These are phyloP conservation scores for Bactericera cockerelli DNA, from an alignment of 1,140 invertebrate species.

Conservation along the genomic window DNA sequence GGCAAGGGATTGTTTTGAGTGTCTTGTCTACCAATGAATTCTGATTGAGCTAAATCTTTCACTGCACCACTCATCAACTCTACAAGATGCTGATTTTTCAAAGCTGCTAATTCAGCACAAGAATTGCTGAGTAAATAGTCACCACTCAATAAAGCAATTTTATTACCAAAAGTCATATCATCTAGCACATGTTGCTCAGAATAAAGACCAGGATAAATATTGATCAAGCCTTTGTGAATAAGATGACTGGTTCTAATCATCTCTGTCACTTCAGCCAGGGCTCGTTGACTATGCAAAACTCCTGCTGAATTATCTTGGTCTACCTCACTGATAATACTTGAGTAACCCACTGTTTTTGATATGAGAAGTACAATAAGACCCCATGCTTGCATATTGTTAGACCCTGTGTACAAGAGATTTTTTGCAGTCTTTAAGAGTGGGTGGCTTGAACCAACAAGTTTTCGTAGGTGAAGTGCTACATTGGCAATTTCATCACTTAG, in stretches of 20 bases:
- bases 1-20: conserved; percentile 69
- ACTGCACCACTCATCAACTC: too few species aligned
- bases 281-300: conserved; percentile 66
- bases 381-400: conserved; percentile 84
- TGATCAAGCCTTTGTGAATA: conserved; percentile 80
- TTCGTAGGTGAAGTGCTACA: conserved; percentile 77
- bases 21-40: conserved; percentile 69
- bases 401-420: conserved; percentile 74
- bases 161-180: conserved; percentile 87
- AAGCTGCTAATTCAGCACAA: conserved; percentile 65
- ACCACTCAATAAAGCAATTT: conserved; percentile 81
- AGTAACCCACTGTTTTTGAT: conserved; percentile 43
- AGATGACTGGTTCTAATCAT: conserved; percentile 95
- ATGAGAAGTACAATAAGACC: conserved; percentile 79
- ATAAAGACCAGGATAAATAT: conserved; percentile 46
- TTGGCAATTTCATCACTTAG: too few species aligned
- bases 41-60: conserved; percentile 75
- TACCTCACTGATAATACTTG: conserved; percentile 41
- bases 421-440: conserved; percentile 85
- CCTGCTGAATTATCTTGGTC: conserved; percentile 70
- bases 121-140: conserved; percentile 85
- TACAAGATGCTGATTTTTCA: conserved; percentile 64
- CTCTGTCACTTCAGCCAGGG: conserved; percentile 86
- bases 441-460: conserved; percentile 85
- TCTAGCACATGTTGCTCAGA: conserved; percentile 37